Evolutionary conservation across 2,888 invertebrate genomes (phyloP).

Genomic region (Synanthedon tipuliformis): DNA sequence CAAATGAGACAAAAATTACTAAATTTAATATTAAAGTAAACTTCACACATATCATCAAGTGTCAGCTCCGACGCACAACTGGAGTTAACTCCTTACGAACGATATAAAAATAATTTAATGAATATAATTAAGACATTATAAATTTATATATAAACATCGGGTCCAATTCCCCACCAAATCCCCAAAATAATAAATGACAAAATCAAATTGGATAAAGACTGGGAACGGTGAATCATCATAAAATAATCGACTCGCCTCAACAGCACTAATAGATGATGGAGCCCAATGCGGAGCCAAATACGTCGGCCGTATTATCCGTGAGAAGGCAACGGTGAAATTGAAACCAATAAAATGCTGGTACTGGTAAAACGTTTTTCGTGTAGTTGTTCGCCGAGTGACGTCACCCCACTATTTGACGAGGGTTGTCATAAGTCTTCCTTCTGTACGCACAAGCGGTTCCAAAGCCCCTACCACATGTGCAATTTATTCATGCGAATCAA

Average conservation of each 20-base stretch:
- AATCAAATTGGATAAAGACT: neutral
- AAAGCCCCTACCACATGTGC: neutral
- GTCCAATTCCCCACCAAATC: neutral
- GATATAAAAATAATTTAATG: too few relatives aligned
- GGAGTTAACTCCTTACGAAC: too few relatives aligned
- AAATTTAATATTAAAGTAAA: too few relatives aligned
- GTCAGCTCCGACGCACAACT: too few relatives aligned
- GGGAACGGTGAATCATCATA: conserved; percentile 5
- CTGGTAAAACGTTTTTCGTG: conserved; percentile 60
- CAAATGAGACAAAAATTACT: too few relatives aligned
- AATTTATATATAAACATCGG: too few relatives aligned
- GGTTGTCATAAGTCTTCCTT: conserved; percentile 67
- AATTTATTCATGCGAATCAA: neutral
- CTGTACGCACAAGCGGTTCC: conserved; percentile 10
- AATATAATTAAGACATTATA: too few relatives aligned
- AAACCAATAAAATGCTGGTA: conserved; percentile 63
- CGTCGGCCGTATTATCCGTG: conserved; percentile 30
- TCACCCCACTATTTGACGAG: conserved; percentile 41
- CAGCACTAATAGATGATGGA: conserved; percentile 23
- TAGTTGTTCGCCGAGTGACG: conserved; percentile 32
- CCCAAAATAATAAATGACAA: neutral
- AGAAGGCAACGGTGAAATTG: conserved; percentile 57
- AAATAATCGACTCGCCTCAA: conserved; percentile 10
- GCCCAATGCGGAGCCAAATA: conserved; percentile 21
- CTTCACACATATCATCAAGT: too few relatives aligned